Evolutionary conservation across 2,113 vertebrate species (phyloP).

Genomic region (Zosterops pallidus): DNA sequence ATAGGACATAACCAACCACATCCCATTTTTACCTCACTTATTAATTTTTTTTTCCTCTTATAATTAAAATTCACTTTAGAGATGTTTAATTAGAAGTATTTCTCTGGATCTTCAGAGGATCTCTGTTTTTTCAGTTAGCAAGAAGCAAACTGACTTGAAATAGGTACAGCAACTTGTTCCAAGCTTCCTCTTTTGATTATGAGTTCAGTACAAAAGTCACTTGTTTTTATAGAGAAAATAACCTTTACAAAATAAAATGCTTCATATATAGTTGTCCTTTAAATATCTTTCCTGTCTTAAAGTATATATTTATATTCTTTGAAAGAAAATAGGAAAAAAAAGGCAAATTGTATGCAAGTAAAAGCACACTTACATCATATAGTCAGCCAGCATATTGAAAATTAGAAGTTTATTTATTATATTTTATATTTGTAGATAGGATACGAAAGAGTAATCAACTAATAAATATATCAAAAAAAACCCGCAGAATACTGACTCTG

Average conservation of each 20-base stretch:
- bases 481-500: not conserved
- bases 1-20: not conserved
- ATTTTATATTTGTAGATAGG: not conserved
- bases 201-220: not conserved
- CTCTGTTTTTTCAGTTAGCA: not conserved
- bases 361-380: not conserved
- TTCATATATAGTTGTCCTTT: not conserved
- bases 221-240: not conserved
- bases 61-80: not conserved
- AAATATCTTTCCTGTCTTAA: not conserved
- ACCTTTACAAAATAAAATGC: not conserved
- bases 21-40: not conserved
- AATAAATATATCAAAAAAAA: not conserved
- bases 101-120: not conserved
- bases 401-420: not conserved
- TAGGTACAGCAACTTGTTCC: not conserved
- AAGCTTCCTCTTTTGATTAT: not conserved
- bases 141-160: not conserved
- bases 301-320: not conserved
- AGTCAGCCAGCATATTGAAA: not conserved
- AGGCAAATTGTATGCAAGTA: not conserved
- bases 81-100: not conserved
- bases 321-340: not conserved
- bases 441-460: not conserved
- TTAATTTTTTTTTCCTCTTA: not conserved